Evolutionary conservation across 2,797 vertebrate genomes (phyloP).

Genomic region (Crenichthys baileyi): DNA sequence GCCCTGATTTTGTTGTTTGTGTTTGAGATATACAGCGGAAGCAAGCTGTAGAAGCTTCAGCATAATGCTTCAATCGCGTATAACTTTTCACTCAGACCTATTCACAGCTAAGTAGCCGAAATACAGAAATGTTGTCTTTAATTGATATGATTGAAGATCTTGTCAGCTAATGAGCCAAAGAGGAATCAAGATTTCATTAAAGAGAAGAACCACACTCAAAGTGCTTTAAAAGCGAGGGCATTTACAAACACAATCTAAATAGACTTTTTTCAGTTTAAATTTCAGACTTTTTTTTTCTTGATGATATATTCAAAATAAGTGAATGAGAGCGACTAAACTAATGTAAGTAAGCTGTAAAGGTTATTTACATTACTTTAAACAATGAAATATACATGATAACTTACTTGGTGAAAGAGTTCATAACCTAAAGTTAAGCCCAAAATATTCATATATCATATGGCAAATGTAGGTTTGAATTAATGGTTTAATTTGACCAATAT

Average conservation of each 20-base stretch:
- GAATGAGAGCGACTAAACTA: neutral
- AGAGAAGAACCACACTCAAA: neutral
- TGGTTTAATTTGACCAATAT: no score
- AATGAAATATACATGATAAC: neutral
- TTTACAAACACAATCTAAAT: neutral
- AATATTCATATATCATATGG: no score
- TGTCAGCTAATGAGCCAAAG: neutral
- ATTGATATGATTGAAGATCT: neutral
- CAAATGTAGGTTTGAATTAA: no score
- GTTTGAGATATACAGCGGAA: no score
- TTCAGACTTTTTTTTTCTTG: neutral
- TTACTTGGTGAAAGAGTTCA: neutral
- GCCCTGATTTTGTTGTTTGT: no score
- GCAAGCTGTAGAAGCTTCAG: neutral
- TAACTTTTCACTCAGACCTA: neutral
- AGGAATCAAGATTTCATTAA: neutral
- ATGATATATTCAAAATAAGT: neutral
- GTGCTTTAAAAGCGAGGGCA: neutral
- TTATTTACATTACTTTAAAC: neutral
- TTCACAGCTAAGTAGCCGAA: no score
- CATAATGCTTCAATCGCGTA: neutral
- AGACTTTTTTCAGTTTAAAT: no score
- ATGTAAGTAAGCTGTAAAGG: neutral
- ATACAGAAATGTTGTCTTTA: no score
- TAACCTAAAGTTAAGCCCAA: neutral